Evolutionary conservation across 2,113 vertebrate genomes (phyloP), one percentile per base, ranked within the genome.

Genomic region (Rhinichthys klamathensis): DNA sequence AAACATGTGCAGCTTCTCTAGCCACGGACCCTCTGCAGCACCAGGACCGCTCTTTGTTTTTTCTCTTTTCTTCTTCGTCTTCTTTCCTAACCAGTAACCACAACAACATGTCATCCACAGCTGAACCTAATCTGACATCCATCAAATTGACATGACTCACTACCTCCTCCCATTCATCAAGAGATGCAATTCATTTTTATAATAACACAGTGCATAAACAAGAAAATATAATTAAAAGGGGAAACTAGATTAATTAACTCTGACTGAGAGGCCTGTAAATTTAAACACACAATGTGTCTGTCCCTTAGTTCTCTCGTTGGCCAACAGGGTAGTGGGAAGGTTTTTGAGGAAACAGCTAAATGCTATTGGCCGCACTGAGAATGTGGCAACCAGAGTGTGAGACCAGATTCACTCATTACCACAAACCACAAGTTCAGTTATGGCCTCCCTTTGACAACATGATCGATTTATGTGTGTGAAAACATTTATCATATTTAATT

Each of bases 1-100:
- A 67, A 44, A 76, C 12, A 90, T 85, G 44, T 90, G 89, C 6
- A 88, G 69, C 38, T 87, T 90, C 32, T 77, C 65, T 23, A 90
- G 61, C 89, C 85, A 87, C 9, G 85, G 80, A 16, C 65, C 83
- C 9, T 7, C 9, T 23, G 41, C 16, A 15, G 23, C 56, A 3
- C 87, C 67, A 27, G 63, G 23, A 25, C 32, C 23, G 2, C 86
- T 72, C 25, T 77, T 73, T 11, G 38, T n/a, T 80, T 87, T 35
- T 80, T 44, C 21, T 60, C 46, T 60, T 80, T 69, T 70, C 49
- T 75, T 77, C 80, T 35, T 69, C 15, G 35, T 84, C 65, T 30
- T 70, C 75, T 73, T 84, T 27, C 32, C 69, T 83, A 60, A 70
- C n/a, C 73, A 72, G 58, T 83, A 60, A 70, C n/a, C 73, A 72